phyloP scores from a whole-genome alignment of 2,113 vertebrate genomes.

The Trogon melanurus region DNA sequence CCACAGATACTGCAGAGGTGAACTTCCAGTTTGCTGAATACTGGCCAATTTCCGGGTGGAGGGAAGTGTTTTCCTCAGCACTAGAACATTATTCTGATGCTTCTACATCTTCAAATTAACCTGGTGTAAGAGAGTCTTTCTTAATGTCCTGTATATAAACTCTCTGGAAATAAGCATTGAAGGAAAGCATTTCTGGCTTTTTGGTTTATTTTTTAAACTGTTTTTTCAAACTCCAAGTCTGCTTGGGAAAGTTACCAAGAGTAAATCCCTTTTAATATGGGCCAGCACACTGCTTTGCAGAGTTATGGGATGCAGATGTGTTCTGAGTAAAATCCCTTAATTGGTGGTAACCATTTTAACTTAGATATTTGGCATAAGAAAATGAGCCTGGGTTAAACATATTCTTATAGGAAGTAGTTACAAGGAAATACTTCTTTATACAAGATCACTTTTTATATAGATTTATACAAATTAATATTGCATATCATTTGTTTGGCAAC shows the following conservation, averaged over 20 bases:
- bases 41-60: neutral
- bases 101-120: neutral
- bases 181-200: neutral
- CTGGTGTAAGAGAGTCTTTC: neutral
- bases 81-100: neutral
- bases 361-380: neutral
- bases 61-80: neutral
- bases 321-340: neutral
- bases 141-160: neutral
- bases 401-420: neutral
- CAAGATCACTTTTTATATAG: neutral
- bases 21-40: neutral
- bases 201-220: neutral
- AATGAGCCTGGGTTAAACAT: neutral
- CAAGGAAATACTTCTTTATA: neutral
- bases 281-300: neutral
- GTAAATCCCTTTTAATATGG: neutral
- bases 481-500: neutral
- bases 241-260: slow-evolving; percentile 33
- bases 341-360: slow-evolving; percentile 1
- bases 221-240: neutral
- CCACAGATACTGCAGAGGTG: neutral
- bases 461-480: neutral
- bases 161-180: neutral
- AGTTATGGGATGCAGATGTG: slow-evolving; percentile 7